Evolutionary conservation across 2,113 vertebrate species (phyloP).

Genomic region (Epinephelus moara): DNA sequence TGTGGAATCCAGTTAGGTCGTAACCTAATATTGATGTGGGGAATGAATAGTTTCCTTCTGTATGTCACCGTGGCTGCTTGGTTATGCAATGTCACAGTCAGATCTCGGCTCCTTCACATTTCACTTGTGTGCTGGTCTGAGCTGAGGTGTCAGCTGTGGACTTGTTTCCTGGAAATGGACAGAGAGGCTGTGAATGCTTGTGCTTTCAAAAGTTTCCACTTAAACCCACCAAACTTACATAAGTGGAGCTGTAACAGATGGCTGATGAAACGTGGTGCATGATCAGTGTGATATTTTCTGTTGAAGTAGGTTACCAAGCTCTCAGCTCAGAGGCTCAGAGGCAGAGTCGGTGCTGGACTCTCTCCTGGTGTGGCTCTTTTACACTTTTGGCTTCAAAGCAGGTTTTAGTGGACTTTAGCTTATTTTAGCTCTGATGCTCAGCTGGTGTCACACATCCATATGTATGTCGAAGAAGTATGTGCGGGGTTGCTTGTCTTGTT

Average conservation of each 20-base stretch:
- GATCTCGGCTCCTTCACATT: neutral
- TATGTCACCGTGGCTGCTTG: neutral
- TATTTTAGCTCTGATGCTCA: neutral
- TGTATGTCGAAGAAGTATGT: no score
- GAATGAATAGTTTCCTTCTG: constrained; percentile 13
- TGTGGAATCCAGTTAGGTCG: neutral
- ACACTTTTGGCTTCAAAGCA: neutral
- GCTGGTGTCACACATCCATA: neutral
- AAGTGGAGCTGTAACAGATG: constrained; percentile 21
- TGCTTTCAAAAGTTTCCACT: neutral
- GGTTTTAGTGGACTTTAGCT: neutral
- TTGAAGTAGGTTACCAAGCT: neutral
- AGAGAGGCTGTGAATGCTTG: no score
- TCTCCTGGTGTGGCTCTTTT: neutral
- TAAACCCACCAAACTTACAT: constrained; percentile 20
- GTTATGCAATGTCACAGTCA: neutral
- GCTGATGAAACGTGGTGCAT: neutral
- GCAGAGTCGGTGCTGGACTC: neutral
- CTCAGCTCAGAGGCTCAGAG: no score
- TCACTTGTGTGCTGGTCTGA: neutral
- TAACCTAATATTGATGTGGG: neutral
- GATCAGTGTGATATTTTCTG: neutral
- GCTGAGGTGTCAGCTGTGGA: neutral
- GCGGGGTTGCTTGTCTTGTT: no score
- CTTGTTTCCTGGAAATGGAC: no score